Percentiles rank a stretch among this genome's conserved stretches.
Evolutionary conservation across 2,888 invertebrate species (phyloP).

Genomic region (Thyatira batis): DNA sequence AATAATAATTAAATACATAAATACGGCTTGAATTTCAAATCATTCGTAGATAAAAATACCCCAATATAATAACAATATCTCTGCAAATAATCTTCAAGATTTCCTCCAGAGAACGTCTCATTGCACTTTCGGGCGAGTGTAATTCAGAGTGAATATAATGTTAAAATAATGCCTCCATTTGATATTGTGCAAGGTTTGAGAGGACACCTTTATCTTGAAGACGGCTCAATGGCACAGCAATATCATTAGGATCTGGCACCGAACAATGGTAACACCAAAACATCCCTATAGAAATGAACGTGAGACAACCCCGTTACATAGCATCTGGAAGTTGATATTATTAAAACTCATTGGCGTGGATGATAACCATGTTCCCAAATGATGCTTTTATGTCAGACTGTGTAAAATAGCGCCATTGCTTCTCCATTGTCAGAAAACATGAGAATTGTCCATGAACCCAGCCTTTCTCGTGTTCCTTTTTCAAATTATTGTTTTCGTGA

Average conservation of each 20-base stretch:
- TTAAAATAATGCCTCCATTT: slow-evolving; percentile 50
- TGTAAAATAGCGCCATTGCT: background rate
- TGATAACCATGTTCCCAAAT: slow-evolving; percentile 15
- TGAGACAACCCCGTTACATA: slow-evolving; percentile 40
- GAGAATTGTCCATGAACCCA: background rate
- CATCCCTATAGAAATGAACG: slow-evolving; percentile 60
- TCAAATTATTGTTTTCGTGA: slow-evolving; percentile 10
- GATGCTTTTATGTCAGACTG: slow-evolving; percentile 20
- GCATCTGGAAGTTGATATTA: slow-evolving; percentile 25
- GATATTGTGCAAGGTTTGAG: slow-evolving; percentile 43
- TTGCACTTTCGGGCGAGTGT: slow-evolving; percentile 11
- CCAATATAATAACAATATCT: background rate
- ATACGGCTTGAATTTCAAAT: too few relatives aligned
- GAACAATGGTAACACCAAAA: slow-evolving; percentile 55
- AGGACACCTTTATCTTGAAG: slow-evolving; percentile 61
- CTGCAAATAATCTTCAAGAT: background rate
- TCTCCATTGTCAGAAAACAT: background rate
- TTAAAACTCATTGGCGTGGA: background rate
- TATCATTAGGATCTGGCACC: slow-evolving; percentile 59
- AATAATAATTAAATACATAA: too few relatives aligned
- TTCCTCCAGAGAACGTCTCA: background rate
- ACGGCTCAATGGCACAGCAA: slow-evolving; percentile 58
- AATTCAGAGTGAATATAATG: slow-evolving; percentile 30
- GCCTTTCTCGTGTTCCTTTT: slow-evolving; percentile 14
- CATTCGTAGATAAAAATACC: too few relatives aligned